phyloP scores from a whole-genome alignment of 2,113 vertebrate genomes.

The Rhinichthys klamathensis region DNA sequence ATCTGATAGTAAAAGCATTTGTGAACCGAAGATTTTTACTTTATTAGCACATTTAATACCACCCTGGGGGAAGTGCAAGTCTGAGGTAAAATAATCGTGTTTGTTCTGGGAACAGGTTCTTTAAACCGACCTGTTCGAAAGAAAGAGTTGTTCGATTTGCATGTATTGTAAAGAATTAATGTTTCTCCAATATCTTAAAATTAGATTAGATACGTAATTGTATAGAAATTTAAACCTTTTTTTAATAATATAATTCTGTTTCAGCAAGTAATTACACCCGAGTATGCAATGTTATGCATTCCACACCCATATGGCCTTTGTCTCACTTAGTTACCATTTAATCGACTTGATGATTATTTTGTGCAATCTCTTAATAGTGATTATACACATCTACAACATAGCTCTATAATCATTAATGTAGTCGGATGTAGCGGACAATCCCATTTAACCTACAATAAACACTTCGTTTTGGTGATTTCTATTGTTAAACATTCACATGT shows the following conservation, averaged over 20 bases:
- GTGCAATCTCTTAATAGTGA: background rate
- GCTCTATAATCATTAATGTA: background rate
- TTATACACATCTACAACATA: background rate
- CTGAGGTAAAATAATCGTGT: background rate
- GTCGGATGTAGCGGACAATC: background rate
- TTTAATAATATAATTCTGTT: background rate
- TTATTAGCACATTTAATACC: no score
- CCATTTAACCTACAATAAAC: background rate
- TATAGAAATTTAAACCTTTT: background rate
- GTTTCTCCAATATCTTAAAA: background rate
- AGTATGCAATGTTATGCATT: background rate
- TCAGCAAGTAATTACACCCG: background rate
- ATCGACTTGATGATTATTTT: background rate
- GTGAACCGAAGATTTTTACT: no score
- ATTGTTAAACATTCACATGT: background rate
- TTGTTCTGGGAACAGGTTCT: background rate
- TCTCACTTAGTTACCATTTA: background rate
- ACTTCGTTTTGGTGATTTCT: background rate
- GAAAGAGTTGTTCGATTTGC: background rate
- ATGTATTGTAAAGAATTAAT: background rate
- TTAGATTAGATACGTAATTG: background rate
- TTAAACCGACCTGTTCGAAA: background rate
- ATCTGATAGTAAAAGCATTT: no score
- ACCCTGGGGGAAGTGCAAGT: no score
- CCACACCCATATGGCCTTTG: background rate